These are phyloP conservation scores for Pipistrellus kuhlii DNA, from an alignment of 2,797 vertebrate species.

Conservation along the genomic window DNA sequence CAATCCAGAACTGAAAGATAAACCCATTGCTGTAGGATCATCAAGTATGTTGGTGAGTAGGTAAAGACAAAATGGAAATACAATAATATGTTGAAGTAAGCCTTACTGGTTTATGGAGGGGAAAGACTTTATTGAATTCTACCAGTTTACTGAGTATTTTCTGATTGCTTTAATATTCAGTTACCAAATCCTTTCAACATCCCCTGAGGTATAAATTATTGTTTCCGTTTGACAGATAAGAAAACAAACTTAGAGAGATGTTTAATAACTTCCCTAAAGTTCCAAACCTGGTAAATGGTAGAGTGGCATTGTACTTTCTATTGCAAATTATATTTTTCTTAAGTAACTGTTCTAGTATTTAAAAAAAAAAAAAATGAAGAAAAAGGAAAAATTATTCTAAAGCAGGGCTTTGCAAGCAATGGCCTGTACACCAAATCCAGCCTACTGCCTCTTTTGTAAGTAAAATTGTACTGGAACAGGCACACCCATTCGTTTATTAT, in stretches of 20 bases:
- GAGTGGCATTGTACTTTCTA: not conserved
- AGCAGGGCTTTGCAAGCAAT: slow-evolving; percentile 32
- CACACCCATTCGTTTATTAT: slow-evolving; percentile 33
- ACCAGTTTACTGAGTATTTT: not conserved
- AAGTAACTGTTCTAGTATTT: slow-evolving; percentile 3
- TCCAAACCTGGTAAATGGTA: slow-evolving; percentile 9
- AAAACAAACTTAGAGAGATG: not conserved
- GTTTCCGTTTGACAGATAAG: slow-evolving; percentile 24
- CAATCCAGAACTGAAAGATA: slow-evolving; percentile 94
- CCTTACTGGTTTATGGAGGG: not conserved
- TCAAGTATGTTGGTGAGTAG: slow-evolving; percentile 96
- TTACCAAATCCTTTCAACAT: slow-evolving; percentile 22
- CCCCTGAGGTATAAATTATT: slow-evolving; percentile 32
- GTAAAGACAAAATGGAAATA: slow-evolving; percentile 31
- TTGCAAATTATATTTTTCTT: slow-evolving; percentile 37
- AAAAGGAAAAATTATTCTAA: slow-evolving; percentile 34
- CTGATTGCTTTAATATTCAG: not conserved
- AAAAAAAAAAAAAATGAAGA: slow-evolving; percentile 30
- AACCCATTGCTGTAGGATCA: slow-evolving; percentile 98
- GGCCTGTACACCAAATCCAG: not conserved
- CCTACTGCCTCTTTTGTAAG: slow-evolving; percentile 13
- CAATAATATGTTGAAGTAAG: not conserved
- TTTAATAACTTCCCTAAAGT: slow-evolving; percentile 36
- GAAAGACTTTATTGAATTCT: not conserved
- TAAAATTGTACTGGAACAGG: slow-evolving; percentile 29